phyloP scores from a whole-genome alignment of 2,113 vertebrate species.

The Paraplagusia blochii region DNA sequence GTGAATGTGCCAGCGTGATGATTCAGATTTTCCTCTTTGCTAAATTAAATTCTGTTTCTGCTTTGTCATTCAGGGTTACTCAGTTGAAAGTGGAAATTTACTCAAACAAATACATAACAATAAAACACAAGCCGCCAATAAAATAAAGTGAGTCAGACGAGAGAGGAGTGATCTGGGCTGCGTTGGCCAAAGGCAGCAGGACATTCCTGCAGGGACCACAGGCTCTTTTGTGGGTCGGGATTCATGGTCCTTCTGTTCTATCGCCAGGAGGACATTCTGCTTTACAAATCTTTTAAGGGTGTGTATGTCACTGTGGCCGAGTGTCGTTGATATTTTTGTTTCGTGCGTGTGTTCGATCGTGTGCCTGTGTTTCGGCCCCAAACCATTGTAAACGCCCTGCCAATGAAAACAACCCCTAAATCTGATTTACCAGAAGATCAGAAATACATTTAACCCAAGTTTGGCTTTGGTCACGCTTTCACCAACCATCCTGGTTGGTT shows the following conservation, averaged over 20 bases:
- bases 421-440: constrained; percentile 50
- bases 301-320: constrained; percentile 30
- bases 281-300: constrained; percentile 42
- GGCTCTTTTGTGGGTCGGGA: constrained; percentile 56
- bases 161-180: constrained; percentile 7
- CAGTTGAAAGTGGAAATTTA: not conserved
- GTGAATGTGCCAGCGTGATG: not conserved
- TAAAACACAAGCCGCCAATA: too few relatives aligned
- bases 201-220: constrained; percentile 44
- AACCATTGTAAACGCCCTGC: constrained; percentile 44
- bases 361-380: constrained; percentile 29
- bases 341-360: constrained; percentile 9
- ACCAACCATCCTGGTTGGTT: constrained; percentile 20
- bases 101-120: not conserved
- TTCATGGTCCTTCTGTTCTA: constrained; percentile 33
- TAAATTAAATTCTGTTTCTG: not conserved
- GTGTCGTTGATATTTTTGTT: constrained; percentile 33
- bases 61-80: not conserved
- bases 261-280: constrained; percentile 47
- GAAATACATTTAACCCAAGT: constrained; percentile 27
- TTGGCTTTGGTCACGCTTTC: constrained; percentile 24
- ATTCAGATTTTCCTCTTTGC: not conserved
- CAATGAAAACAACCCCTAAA: constrained; percentile 42
- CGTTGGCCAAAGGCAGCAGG: constrained; percentile 17
- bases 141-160: not conserved